Conservation (phyloP, 1,140 invertebrate genomes). For the Pseudomyrmex flavicornis region DNA sequence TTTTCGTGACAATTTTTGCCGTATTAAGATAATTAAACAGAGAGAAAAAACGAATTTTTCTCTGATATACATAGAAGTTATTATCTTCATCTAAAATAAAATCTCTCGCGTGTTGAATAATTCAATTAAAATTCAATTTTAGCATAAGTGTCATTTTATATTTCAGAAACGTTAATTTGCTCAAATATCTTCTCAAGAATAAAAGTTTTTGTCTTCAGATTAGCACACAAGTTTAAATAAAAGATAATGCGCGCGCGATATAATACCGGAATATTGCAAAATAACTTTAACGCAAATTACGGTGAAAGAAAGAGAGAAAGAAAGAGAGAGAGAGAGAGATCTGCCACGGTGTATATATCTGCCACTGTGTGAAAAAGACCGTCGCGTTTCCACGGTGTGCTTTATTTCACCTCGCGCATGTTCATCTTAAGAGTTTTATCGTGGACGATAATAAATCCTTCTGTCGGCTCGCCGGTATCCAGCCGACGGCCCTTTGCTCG, state of each 20-base stretch:
- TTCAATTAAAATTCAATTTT: neutral
- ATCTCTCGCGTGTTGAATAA: too few relatives aligned
- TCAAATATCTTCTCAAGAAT: neutral
- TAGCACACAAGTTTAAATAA: constrained; percentile 1
- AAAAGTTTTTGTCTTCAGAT: neutral
- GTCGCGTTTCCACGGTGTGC: constrained; percentile 19
- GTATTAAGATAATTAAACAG: too few relatives aligned
- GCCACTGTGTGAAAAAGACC: too few relatives aligned
- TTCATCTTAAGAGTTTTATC: constrained; percentile 59
- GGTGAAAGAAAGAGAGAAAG: neutral
- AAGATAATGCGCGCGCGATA: neutral
- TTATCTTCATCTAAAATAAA: too few relatives aligned
- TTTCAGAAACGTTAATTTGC: neutral
- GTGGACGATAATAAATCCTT: constrained; percentile 59
- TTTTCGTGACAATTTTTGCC: neutral
- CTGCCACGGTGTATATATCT: too few relatives aligned
- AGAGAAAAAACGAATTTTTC: too few relatives aligned
- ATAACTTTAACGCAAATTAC: constrained; percentile 55
- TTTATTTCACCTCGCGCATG: constrained; percentile 57
- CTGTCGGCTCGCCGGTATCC: constrained; percentile 48
- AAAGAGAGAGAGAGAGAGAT: too few relatives aligned
- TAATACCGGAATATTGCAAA: neutral
- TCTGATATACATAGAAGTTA: too few relatives aligned
- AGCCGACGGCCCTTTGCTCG: constrained; percentile 62
- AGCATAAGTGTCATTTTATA: neutral